Evolutionary conservation across 2,797 vertebrate species (phyloP), one percentile per base, ranked within the genome.

Genomic region (Iguana delicatissima): DNA sequence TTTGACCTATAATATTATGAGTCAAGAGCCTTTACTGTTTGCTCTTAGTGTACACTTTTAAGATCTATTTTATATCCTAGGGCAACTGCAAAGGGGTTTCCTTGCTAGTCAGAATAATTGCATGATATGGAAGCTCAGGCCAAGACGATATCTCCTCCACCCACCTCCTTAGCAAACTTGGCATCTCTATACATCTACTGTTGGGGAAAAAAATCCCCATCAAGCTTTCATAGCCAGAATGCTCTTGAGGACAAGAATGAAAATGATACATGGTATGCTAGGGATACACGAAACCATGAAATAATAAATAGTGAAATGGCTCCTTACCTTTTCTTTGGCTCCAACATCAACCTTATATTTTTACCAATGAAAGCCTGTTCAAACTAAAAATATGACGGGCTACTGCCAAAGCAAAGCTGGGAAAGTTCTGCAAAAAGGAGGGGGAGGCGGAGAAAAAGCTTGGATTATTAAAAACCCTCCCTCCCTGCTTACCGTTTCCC

Each of bases 141-240:
- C 0, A 18, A 87, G 38, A 14, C 7, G 1, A 74, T 55, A 69
- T 89, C 52, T 85, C 84, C 29, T 7, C 59, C 67, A 5, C 22
- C 35, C 10, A 55, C 86, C 26, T 55, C 83, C 6, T 83, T 83
- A 90, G 87, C 88, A 95, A 80, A 96, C 52, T 32, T 94, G 84
- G 62, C 76, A 92, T 94, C 93, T 91, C 87, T 89, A 32, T 55
- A 73, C 14, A 73, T 89, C 94, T 92, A 93, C 94, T 93, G 92
- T 86, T 87, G 90, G 67, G 8, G 12, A 32, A 29, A 69, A 69
- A 69, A 32, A 32, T 2, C 20, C 18, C 29, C 6, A 93, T 79
- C 62, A 86, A 92, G 73, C n/a, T 46, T 50, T 88, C 22, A 0
- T 85, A 94, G 79, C 29, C 91, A 88, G 89, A 93, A 91, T 20